Conservation (phyloP, 2,888 invertebrate species). For the Scaeva pyrastri region DNA sequence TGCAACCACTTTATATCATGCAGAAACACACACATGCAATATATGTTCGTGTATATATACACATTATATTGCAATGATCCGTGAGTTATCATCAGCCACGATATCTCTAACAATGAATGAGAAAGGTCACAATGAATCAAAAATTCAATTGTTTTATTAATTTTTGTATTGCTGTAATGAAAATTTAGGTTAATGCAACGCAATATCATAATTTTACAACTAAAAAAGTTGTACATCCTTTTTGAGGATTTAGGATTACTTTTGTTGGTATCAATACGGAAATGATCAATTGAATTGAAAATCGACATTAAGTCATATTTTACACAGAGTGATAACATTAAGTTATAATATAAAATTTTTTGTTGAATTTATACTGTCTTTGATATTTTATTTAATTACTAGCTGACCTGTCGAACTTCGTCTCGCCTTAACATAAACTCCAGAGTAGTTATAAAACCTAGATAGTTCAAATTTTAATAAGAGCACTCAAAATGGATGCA, state of each 20-base stretch:
- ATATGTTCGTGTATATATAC: background rate
- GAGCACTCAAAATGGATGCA: no score
- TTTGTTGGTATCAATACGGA: background rate
- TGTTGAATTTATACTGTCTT: no score
- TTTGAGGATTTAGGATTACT: constrained; percentile 35
- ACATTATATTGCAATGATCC: constrained; percentile 37
- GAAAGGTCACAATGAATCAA: constrained; percentile 4
- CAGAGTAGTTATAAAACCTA: no score
- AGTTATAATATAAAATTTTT: no score
- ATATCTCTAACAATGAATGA: constrained; percentile 11
- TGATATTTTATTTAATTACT: no score
- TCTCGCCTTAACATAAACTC: no score
- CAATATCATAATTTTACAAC: constrained; percentile 58
- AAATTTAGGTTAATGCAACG: constrained; percentile 48
- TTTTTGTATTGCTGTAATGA: background rate
- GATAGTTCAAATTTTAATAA: no score
- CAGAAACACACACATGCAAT: background rate
- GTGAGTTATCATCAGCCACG: constrained; percentile 15
- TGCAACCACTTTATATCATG: no score
- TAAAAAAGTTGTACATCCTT: constrained; percentile 17
- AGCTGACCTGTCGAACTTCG: no score
- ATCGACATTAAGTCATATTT: background rate
- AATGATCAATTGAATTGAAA: constrained; percentile 17
- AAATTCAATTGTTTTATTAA: no score
- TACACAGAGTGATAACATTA: no score